Evolutionary conservation across 2,888 invertebrate species (phyloP).

Genomic region (Nomada ferruginata): DNA sequence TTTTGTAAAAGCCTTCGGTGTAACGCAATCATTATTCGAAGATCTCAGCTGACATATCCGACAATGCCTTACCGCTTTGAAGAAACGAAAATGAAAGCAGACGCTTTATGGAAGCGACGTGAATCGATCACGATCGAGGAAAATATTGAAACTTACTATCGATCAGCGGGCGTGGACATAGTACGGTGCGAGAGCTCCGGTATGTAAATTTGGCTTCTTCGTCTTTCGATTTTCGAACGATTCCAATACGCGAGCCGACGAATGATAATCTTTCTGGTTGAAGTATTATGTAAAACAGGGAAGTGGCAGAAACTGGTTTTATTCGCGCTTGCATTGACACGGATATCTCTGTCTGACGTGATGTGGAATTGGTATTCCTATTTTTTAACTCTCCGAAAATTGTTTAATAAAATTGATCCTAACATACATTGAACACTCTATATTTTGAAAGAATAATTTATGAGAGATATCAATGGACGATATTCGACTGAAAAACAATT

Average conservation of each 20-base stretch:
- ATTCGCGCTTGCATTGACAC: slow-evolving; percentile 6
- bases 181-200: neutral
- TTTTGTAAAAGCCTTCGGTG: slow-evolving; percentile 82
- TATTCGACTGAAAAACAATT: neutral
- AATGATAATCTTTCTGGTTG: slow-evolving; percentile 31
- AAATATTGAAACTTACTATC: slow-evolving; percentile 21
- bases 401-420: neutral
- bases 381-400: neutral
- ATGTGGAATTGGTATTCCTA: neutral
- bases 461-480: too few relatives aligned
- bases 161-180: slow-evolving; percentile 13
- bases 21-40: slow-evolving; percentile 78
- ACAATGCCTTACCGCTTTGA: slow-evolving; percentile 84
- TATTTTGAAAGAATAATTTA: too few relatives aligned
- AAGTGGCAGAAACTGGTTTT: slow-evolving; percentile 31
- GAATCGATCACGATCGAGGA: slow-evolving; percentile 23
- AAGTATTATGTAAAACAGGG: slow-evolving; percentile 28
- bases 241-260: neutral
- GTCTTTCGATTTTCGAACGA: slow-evolving; percentile 18
- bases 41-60: slow-evolving; percentile 83
- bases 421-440: too few relatives aligned
- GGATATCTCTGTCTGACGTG: slow-evolving; percentile 6
- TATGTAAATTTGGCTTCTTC: neutral
- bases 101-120: slow-evolving; percentile 34
- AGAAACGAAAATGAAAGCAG: slow-evolving; percentile 7